A percentile compares a stretch with the other conserved stretches of the same genome.
Evolutionary conservation across 2,888 invertebrate species (phyloP).

Genomic region (Microdon myrmicae): DNA sequence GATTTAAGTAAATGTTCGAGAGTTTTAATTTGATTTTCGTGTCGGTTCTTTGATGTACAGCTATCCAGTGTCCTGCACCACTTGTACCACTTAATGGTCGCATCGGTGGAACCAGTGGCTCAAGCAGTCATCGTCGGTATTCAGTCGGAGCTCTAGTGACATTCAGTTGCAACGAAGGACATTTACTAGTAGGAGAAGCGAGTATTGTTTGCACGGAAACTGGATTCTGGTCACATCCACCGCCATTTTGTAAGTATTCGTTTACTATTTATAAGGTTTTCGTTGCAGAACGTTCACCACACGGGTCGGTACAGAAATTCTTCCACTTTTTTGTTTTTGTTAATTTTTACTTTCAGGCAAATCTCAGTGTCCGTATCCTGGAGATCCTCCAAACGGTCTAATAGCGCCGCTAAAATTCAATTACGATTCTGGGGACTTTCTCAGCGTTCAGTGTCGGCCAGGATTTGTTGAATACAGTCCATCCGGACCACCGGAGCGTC

Average conservation of each 20-base stretch:
- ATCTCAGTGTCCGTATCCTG: slow-evolving; percentile 77
- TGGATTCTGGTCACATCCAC: slow-evolving; percentile 88
- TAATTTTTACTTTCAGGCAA: slow-evolving; percentile 69
- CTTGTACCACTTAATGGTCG: slow-evolving; percentile 78
- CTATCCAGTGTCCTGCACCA: slow-evolving; percentile 84
- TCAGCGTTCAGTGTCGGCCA: slow-evolving; percentile 76
- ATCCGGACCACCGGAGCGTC: slow-evolving; percentile 71
- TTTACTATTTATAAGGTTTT: background rate
- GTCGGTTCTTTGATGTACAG: slow-evolving; percentile 65
- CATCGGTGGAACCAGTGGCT: slow-evolving; percentile 65
- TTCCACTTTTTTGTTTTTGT: slow-evolving; percentile 4
- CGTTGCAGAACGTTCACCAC: too few species aligned
- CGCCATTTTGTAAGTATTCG: slow-evolving; percentile 77
- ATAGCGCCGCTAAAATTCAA: slow-evolving; percentile 78
- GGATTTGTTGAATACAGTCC: slow-evolving; percentile 70
- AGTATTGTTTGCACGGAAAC: slow-evolving; percentile 88
- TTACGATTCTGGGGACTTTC: slow-evolving; percentile 78
- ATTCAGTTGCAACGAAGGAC: slow-evolving; percentile 78
- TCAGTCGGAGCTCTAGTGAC: slow-evolving; percentile 84
- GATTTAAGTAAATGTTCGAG: background rate
- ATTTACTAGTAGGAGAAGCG: slow-evolving; percentile 75
- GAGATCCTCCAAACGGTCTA: slow-evolving; percentile 77
- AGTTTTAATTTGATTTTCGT: slow-evolving; percentile 33
- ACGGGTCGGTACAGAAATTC: slow-evolving; percentile 21
- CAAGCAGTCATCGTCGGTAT: slow-evolving; percentile 71